Evolutionary conservation across 2,113 vertebrate species (phyloP).

Genomic region (Micronycteris hirsuta): DNA sequence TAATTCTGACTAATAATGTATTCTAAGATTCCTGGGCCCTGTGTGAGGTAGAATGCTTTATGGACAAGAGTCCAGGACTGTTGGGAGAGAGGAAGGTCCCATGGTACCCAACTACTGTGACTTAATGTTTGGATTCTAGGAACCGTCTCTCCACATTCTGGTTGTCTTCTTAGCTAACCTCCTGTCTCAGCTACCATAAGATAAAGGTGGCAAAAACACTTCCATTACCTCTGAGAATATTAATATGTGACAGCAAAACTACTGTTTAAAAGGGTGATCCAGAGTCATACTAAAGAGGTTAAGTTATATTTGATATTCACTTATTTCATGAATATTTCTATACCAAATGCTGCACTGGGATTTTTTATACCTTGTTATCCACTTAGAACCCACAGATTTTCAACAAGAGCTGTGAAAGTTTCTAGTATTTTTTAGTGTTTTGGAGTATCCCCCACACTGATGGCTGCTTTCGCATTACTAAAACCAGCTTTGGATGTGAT

Average conservation of each 20-base stretch:
- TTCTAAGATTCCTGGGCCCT: not conserved
- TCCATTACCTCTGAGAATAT: not conserved
- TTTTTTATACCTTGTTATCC: not conserved
- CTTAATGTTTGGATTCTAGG: too few relatives aligned
- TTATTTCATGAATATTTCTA: not conserved
- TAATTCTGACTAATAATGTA: not conserved
- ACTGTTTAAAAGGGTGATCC: not conserved
- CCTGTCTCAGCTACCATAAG: not conserved
- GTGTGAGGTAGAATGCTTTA: too few relatives aligned
- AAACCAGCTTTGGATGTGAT: not conserved
- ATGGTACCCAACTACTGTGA: fast-evolving
- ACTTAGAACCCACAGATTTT: not conserved
- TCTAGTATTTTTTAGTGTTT: not conserved
- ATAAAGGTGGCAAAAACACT: not conserved
- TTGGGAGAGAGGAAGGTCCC: not conserved
- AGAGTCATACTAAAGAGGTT: not conserved
- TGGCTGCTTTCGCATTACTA: not conserved
- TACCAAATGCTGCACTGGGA: not conserved
- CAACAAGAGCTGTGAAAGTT: not conserved
- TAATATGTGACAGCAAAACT: not conserved
- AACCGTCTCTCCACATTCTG: not conserved
- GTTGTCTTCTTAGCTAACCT: not conserved
- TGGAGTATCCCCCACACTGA: not conserved
- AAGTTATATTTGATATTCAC: not conserved
- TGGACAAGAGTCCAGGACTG: not conserved